Conservation (phyloP, 1,140 invertebrate species). For the Ceratina australensis region DNA sequence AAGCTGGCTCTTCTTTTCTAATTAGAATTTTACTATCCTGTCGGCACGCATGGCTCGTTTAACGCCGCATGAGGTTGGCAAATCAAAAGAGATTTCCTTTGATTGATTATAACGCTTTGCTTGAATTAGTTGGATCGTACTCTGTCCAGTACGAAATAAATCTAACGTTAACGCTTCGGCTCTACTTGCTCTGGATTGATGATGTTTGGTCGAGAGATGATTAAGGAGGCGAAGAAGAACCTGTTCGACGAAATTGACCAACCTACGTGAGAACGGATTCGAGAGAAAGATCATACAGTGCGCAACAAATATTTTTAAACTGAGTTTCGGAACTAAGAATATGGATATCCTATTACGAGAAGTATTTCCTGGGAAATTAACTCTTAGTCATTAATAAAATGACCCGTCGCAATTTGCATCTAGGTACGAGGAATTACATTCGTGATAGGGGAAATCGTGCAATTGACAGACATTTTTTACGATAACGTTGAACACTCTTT, state of each 20-base stretch:
- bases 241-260: no score
- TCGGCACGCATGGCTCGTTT: not conserved
- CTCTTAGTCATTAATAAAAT: no score
- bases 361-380: no score
- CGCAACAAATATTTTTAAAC: not conserved
- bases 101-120: constrained; percentile 10
- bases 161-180: constrained; percentile 9
- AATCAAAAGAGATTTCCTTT: not conserved
- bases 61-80: not conserved
- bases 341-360: no score
- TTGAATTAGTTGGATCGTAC: not conserved
- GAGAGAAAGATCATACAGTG: no score
- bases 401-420: no score
- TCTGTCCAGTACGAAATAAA: not conserved
- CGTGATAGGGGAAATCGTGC: not conserved
- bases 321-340: no score
- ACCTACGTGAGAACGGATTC: no score
- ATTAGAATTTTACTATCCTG: not conserved
- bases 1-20: not conserved
- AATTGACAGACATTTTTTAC: not conserved
- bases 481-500: not conserved
- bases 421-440: no score
- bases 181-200: not conserved
- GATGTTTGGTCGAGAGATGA: not conserved
- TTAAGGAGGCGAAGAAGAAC: not conserved